Evolutionary conservation across 1,140 invertebrate genomes (phyloP).

Genomic region (Drosophila cardini): DNA sequence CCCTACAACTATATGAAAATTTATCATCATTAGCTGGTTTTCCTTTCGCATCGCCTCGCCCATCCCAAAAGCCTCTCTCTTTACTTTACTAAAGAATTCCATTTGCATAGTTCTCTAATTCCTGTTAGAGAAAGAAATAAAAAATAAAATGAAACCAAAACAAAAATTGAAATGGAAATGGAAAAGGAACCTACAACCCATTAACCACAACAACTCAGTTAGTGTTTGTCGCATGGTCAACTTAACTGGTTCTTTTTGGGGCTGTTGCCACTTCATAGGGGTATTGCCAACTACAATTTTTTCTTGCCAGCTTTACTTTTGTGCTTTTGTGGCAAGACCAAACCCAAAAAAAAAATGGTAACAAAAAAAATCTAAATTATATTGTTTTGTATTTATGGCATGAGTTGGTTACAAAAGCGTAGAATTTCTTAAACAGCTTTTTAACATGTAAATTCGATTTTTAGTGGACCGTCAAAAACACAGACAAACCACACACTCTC

Average conservation of each 20-base stretch:
- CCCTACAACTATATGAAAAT: conserved; percentile 29
- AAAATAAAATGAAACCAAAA: background rate
- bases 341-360: conserved; percentile 34
- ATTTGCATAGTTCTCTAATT: conserved; percentile 50
- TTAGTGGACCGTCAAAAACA: conserved; percentile 44
- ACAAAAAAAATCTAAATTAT: conserved; percentile 29
- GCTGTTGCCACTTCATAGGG: conserved; percentile 19
- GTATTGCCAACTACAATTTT: conserved; percentile 11
- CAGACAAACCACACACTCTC: conserved; percentile 25
- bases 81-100: conserved; percentile 30
- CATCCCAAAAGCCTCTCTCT: background rate
- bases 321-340: conserved; percentile 10
- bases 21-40: conserved; percentile 48
- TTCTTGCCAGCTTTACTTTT: conserved; percentile 3
- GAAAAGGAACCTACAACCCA: conserved; percentile 32
- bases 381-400: conserved; percentile 72
- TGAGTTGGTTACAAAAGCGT: conserved; percentile 31
- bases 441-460: conserved; percentile 82
- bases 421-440: conserved; percentile 72
- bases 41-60: background rate
- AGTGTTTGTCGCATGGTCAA: conserved; percentile 39
- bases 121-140: conserved; percentile 22
- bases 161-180: background rate
- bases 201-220: conserved; percentile 62
- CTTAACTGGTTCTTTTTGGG: conserved; percentile 2